Base-by-base conservation (phyloP, 2,113 vertebrate species). In the Corythornis vintsioides region DNA sequence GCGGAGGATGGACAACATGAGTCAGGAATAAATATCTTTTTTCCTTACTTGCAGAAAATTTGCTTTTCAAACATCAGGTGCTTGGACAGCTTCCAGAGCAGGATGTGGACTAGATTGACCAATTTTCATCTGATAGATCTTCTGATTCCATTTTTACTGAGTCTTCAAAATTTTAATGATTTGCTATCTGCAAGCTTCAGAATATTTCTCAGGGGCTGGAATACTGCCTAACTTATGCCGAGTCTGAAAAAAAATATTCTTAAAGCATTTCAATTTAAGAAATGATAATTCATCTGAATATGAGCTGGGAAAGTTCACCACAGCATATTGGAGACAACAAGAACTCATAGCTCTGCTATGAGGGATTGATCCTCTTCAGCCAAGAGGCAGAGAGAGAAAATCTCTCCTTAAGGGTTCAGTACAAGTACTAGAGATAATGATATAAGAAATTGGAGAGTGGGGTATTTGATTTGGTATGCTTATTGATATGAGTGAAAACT, bases 81-180 rank as follows among this genome's bases (percentile, higher is more conserved):
- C 85, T 96, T 95, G 95, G 92, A 84, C 52, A 83, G 56, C 78
- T 83, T 94, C 95, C 94, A 94, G 81, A 85, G 60, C 74, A 92
- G 93, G 86, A 89, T 87, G 77, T 63, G 63, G 74, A 59, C 43
- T 89, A 66, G 80, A 84, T 81, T 66, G 94, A 90, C 89, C 86
- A 87, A 79, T 95, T 93, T 96, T 95, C 57, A 4, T 38, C 60
- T 85, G 86, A 94, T 94, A 89, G 38, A 93, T 94, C 88, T 92
- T 89, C 69, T 17, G 78, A 85, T 87, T 76, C 71, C 57, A 3
- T 83, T 91, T 96, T 92, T 89, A 89, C 89, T 80, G 87, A 92
- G 89, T 95, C 88, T 91, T 95, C 83, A 91, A 67, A 94, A 95
- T 83, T 81, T 85, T 86, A 93, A 87, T 95, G 78, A 80, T 91